A percentile compares a stretch with the other conserved stretches of the same genome.
These are phyloP conservation scores for Carcina quercana DNA, from an alignment of 2,888 invertebrate genomes.

Conservation along the genomic window DNA sequence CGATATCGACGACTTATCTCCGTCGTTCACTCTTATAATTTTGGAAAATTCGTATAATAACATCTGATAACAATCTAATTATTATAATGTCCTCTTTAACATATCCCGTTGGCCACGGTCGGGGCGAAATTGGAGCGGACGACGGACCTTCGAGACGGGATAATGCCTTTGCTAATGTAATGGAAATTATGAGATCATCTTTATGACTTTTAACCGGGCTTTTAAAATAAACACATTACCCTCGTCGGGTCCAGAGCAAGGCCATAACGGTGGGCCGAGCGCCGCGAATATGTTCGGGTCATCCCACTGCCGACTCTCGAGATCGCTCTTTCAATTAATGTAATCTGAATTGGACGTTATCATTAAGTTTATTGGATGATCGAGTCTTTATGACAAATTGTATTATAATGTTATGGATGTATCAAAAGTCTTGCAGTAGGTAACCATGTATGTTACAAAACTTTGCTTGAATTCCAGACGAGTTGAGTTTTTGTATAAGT, in stretches of 20 bases:
- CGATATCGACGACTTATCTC: slow-evolving; percentile 66
- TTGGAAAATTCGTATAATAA: slow-evolving; percentile 70
- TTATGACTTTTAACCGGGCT: slow-evolving; percentile 55
- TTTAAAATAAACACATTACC: slow-evolving; percentile 67
- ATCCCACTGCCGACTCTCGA: no score
- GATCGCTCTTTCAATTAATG: slow-evolving; percentile 37
- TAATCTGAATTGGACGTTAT: slow-evolving; percentile 23
- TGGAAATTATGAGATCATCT: slow-evolving; percentile 64
- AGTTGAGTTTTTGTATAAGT: no score
- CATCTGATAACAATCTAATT: slow-evolving; percentile 72
- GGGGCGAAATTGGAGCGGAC: slow-evolving; percentile 53
- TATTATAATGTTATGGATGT: no score
- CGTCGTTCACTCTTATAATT: slow-evolving; percentile 64
- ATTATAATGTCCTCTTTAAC: slow-evolving; percentile 73
- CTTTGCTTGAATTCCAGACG: no score
- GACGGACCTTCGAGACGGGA: slow-evolving; percentile 46
- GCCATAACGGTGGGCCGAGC: no score
- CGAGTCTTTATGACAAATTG: no score
- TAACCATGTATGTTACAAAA: no score
- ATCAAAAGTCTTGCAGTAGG: no score
- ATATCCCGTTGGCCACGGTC: slow-evolving; percentile 60
- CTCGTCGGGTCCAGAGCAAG: no score
- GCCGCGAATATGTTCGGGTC: no score
- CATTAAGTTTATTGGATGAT: no score
- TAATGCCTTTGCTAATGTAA: slow-evolving; percentile 63